Evolutionary conservation across 2,113 vertebrate species (phyloP), one percentile per base, ranked within the genome.

Genomic region (Tapirus terrestris): DNA sequence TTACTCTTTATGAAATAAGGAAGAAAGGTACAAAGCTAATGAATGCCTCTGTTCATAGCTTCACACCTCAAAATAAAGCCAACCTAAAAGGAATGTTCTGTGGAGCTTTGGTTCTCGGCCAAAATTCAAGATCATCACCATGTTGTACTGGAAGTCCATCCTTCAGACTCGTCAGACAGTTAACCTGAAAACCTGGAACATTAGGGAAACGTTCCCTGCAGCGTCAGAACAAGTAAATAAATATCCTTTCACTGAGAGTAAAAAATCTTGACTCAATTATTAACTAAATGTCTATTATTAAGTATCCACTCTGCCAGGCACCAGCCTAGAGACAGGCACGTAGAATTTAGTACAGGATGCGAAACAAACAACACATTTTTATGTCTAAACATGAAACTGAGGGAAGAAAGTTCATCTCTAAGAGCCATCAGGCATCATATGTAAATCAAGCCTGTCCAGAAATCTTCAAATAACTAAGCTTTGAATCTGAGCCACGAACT

Each of bases 21-120:
- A 67, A 31, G 9, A 39, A 14, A 31, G 25, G 23, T 0, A 33
- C n/a, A 80, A 20, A 45, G 45, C 36, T 4, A 7, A 7, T 1
- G 27, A 8, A n/a, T 0, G 4, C 12, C 33, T n/a, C 31, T 11
- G 58, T 17, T 36, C 63, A 60, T 1, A 20, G 65, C 76, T 18
- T 56, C 36, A n/a, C 36, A 1, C 12, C 8, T 29, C 39, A 16
- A 2, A 36, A 23, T 4, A 10, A 45, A 12, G 8, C 17, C 29
- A 21, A 6, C 18, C 33, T 2, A 3, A 17, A 65, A 5, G 25
- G 9, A 33, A 14, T 63, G 48, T 0, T 2, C 43, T 33, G 23
- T 14, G 0, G 11, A 5, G 5, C 10, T 10, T 53, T 1, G 12
- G 7, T 31, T 27, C 31, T 4, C 4, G 0, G 73, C 11, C 6